Evolutionary conservation across 2,797 vertebrate genomes (phyloP), one percentile per base, ranked within the genome.

Genomic region (Zenarchopterus dispar): DNA sequence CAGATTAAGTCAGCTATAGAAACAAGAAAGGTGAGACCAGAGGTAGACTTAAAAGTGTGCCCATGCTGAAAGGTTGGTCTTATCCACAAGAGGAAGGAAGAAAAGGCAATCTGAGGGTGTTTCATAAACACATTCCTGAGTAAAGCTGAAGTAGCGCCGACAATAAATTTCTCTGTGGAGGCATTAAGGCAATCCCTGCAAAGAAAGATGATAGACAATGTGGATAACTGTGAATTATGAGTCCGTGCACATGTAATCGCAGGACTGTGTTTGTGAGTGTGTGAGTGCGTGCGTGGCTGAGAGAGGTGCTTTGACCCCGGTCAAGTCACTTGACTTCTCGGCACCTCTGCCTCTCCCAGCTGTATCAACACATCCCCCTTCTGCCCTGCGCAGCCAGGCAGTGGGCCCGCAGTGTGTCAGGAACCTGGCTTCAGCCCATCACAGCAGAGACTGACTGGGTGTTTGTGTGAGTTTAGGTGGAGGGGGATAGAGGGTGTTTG

Each of bases 311-410:
- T 76, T 90, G 90, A 92, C 90, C 88, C 62, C 61, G 83, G 86
- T 90, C 87, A 90, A 91, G 88, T 86, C 90, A 91, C 85, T 93
- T 92, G 91, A 92, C 90, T 89, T 90, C 89, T 90, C 79, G 42
- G 77, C 89, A 88, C 88, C 80, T 90, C 82, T 70, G 82, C 83
- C 79, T 77, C 41, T 57, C 78, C 85, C 91, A 92, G 91, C 93
- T 93, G 90, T 89, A 90, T 89, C 90, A 93, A 92, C 90, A 92
- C 71, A 62, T 75, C 70, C 76, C 71, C 2, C 33, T 60, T 81
- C 64, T 78, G 70, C 61, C 70, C 73, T 17, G n/a, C 44, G 56
- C 61, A 59, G 50, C 54, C 71, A 77, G 78, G 77, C 81, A 70
- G 73, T 75, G 78, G 74, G 79, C 86, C 79, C 76, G 79, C 68